phyloP scores from a whole-genome alignment of 2,888 invertebrate genomes.

The Patella caerulea region DNA sequence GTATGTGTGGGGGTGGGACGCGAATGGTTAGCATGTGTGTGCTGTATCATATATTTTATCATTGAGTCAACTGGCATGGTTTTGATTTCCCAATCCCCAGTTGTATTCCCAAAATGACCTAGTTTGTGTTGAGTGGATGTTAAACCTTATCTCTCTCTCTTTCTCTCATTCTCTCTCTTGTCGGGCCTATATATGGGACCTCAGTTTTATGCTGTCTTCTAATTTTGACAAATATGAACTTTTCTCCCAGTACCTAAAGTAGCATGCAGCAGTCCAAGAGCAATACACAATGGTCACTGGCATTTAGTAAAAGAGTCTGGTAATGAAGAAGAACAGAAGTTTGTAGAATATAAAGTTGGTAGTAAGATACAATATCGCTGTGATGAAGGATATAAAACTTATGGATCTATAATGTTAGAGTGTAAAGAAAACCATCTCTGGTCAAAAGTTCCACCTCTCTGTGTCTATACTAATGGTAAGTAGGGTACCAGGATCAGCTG shows the following conservation, averaged over 20 bases:
- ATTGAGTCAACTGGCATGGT: too few relatives aligned
- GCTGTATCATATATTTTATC: too few relatives aligned
- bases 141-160: too few relatives aligned
- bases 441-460: conserved; percentile 39
- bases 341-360: conserved; percentile 46
- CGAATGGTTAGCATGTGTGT: too few relatives aligned
- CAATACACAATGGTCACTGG: conserved; percentile 52
- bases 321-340: conserved; percentile 7
- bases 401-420: conserved; percentile 83
- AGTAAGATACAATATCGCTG: conserved; percentile 81
- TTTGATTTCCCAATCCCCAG: too few relatives aligned
- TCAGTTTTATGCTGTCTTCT: too few relatives aligned
- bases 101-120: too few relatives aligned
- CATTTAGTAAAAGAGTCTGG: conserved; percentile 17
- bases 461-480: conserved; percentile 34
- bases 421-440: conserved; percentile 72
- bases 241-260: conserved; percentile 40
- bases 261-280: conserved; percentile 44
- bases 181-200: too few relatives aligned
- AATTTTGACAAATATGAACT: too few relatives aligned
- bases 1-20: too few relatives aligned
- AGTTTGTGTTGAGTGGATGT: too few relatives aligned
- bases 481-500: background rate
- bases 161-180: too few relatives aligned
- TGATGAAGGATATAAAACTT: conserved; percentile 83